phyloP scores from a whole-genome alignment of 2,113 vertebrate genomes.

The Otis tarda region DNA sequence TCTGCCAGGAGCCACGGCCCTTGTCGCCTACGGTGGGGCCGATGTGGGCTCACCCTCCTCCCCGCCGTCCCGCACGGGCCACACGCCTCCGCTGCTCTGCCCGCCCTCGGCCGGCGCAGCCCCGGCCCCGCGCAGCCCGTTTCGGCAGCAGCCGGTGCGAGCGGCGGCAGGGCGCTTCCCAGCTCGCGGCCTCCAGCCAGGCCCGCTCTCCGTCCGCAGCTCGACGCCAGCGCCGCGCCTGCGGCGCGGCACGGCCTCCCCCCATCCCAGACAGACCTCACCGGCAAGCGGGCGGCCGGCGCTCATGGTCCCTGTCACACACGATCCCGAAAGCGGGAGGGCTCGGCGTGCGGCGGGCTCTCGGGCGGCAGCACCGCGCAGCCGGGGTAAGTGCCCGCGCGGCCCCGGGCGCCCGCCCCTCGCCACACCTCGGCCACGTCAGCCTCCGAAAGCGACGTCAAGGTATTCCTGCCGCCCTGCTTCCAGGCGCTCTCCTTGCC shows the following conservation, averaged over 20 bases:
- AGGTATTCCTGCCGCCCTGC: neutral
- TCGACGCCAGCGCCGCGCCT: neutral
- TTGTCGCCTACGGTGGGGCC: fast-evolving
- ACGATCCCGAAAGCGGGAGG: fast-evolving
- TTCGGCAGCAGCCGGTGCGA: neutral
- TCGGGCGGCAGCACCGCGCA: neutral
- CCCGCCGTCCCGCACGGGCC: fast-evolving
- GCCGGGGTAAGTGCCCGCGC: neutral
- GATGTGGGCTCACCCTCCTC: neutral
- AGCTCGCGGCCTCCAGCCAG: neutral
- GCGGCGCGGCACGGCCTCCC: neutral
- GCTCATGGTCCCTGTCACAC: neutral
- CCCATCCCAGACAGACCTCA: neutral
- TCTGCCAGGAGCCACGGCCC: neutral
- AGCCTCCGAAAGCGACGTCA: neutral
- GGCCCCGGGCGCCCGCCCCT: neutral
- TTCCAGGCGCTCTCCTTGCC: neutral
- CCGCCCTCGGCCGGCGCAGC: neutral
- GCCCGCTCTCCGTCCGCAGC: fast-evolving
- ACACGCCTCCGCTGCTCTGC: neutral
- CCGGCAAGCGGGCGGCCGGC: neutral
- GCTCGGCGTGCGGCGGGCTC: fast-evolving
- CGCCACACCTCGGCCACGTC: constrained; percentile 22
- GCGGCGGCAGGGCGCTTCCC: fast-evolving
- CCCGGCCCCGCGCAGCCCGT: fast-evolving